Base-by-base conservation (phyloP, 2,888 invertebrate species). In the Meandrusa payeni region DNA sequence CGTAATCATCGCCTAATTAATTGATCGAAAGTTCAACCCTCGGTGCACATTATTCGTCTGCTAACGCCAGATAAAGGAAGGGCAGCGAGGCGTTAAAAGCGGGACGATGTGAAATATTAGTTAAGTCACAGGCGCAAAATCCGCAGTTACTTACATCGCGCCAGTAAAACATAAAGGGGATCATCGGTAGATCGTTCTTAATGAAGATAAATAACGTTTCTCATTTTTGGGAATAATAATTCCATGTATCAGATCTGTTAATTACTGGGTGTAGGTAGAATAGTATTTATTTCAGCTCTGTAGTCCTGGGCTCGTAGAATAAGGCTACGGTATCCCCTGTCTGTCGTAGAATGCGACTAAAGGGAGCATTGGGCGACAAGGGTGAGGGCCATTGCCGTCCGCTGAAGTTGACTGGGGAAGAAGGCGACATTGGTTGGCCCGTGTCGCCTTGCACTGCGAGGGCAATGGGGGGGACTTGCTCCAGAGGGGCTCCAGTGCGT, bases 191-290 rank as follows among this genome's bases (percentile, higher is more conserved):
- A 76, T 81, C 70, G 74, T 75, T 78, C 73, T 70, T 86, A 86
- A 87, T 86, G 86, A 87, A 86, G 86, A 87, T 85, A 82, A 86
- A 87, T 87, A 80, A 69, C 61, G 69, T 63, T 75, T 77, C 78
- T 82, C 76, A 76, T 83, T 83, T 77, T 78, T 78, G 77, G 68
- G 75, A 83, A 82, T 77, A 81, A 78, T 76, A 75, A 76, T 68
- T 65, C 60, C 64, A 64, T 64, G 69, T 69, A 71, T 73, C 73
- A 74, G 78, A 78, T 77, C 49, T 54, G 57, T 55, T 58, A 54
- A 59, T 57, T 57, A 52, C 46, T 44, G 46, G 41, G 45, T 41
- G 46, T 12, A 32, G 11, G 44, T 47, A 34, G 33, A 41, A 43
- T 46, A 37, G 34, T 46, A 33, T 29, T 15, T 15, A 3, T 15